A percentile compares a stretch with the other conserved stretches of the same genome.
Evolutionary conservation across 2,797 vertebrate genomes (phyloP).

Genomic region (Ispidina lecontei): DNA sequence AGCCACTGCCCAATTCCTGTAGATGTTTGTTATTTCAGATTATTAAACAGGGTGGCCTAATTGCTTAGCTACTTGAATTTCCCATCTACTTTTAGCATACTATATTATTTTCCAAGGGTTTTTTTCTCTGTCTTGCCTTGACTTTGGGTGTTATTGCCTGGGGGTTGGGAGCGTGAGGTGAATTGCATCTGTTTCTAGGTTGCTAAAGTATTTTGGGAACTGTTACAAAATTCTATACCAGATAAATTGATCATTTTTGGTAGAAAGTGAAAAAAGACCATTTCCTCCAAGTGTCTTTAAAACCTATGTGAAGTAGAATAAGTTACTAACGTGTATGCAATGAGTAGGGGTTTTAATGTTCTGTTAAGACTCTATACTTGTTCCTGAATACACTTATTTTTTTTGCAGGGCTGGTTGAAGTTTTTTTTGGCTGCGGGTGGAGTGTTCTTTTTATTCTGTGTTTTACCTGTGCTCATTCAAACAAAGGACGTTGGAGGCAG

Average conservation of each 20-base stretch:
- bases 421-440: neutral
- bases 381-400: neutral
- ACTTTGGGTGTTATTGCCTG: neutral
- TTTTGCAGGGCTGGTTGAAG: neutral
- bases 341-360: neutral
- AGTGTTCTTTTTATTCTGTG: neutral
- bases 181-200: neutral
- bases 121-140: neutral
- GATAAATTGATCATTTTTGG: neutral
- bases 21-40: neutral
- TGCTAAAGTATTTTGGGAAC: neutral
- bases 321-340: neutral
- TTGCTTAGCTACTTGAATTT: neutral
- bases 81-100: neutral
- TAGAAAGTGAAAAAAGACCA: neutral
- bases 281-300: neutral
- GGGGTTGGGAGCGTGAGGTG: neutral
- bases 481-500: constrained; percentile 14
- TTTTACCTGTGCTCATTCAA: constrained; percentile 14
- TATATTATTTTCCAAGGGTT: neutral
- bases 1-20: neutral
- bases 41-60: neutral
- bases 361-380: neutral
- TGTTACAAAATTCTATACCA: neutral
- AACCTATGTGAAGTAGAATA: neutral